Evolutionary conservation across 2,113 vertebrate species (phyloP), one percentile per base, ranked within the genome.

Genomic region (Laticauda colubrina): DNA sequence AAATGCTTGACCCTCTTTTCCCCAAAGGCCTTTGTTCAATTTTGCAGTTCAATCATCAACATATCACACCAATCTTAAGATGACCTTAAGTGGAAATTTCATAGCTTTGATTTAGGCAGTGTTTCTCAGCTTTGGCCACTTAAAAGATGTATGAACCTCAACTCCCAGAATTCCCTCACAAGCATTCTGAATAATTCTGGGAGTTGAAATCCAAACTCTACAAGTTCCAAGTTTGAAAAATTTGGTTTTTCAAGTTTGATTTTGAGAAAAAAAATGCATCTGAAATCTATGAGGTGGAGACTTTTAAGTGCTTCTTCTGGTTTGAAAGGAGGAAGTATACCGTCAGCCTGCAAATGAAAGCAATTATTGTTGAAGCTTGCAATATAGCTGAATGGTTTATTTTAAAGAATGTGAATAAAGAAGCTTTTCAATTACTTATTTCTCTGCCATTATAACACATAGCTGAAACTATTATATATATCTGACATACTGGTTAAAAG

Each of bases 351-450:
- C 86, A 69, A 69, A 5, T 88, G 85, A 88, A 88, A 69, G 91
- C 86, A 69, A 51, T 87, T 69, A 69, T 88, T 92, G 85, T 92
- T 39, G 21, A 57, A 92, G 39, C 5, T 69, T 59, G 88, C 21
- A 69, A 69, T 88, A 51, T 69, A 51, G 57, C 45, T 69, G 57
- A 53, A 34, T 43, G 7, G n/a, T 69, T 87, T 92, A n/a, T 88
- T 87, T 91, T 87, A 64, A 91, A 59, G 21, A 89, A 87, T 64
- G 85, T 92, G 91, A 61, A 88, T 48, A 69, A 88, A 69, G 59
- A 59, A 39, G 29, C 34, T 61, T 51, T 51, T 59, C 86, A 20
- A 20, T 92, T 57, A 43, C 39, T 39, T 88, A 69, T 69, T 23
- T 39, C 18, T 39, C 15, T 69, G 21, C n/a, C 59, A 69, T 59